Evolutionary conservation across 1,140 invertebrate genomes (phyloP), one percentile per base, ranked within the genome.

Genomic region (Zaprionus kolodkinae): DNA sequence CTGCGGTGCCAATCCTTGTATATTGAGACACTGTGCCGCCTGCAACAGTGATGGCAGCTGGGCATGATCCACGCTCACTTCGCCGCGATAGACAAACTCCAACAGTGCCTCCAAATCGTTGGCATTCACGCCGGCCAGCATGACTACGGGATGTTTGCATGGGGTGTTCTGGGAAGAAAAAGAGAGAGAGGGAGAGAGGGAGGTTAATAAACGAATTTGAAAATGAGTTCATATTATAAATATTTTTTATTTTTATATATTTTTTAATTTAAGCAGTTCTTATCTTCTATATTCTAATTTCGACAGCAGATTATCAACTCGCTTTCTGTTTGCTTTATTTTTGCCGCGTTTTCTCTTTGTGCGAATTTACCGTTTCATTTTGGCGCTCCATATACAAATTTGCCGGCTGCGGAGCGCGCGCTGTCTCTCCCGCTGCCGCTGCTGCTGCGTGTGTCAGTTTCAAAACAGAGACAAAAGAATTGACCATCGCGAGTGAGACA

Each of bases 81-180:
- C 94, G 43, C 95, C 95, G 25, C 94, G 93, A 75, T 95, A 95
- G 56, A 95, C 94, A 93, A 95, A 95, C 91, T 95, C 94, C 64
- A 95, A 79, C 45, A 95, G 79, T 45, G 94, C 94, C 80, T 95
- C 94, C 64, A 95, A 91, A 88, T 95, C 95, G 78, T 94, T 93
- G 27, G 95, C 94, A 65, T 93, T 94, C 17, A 95, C 94, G 55
- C 95, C 95, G 15, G 95, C 95, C 78, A 95, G 87, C 94, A 95
- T 94, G 2, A 95, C 94, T n/a, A 95, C 94, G 61, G 95, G 95
- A 93, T 95, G 95, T 75, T 95, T 94, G 84, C 94, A 95, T 78
- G 94, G 94, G 59, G 95, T 95, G 69, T 94, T 95, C 95, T 95
- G 25, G 13, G 25, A 59, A 2, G 3, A 25, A 36, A 0, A 0